Evolutionary conservation across 1,140 invertebrate genomes (phyloP), one percentile per base, ranked within the genome.

Genomic region (Euura saliciscinereae): DNA sequence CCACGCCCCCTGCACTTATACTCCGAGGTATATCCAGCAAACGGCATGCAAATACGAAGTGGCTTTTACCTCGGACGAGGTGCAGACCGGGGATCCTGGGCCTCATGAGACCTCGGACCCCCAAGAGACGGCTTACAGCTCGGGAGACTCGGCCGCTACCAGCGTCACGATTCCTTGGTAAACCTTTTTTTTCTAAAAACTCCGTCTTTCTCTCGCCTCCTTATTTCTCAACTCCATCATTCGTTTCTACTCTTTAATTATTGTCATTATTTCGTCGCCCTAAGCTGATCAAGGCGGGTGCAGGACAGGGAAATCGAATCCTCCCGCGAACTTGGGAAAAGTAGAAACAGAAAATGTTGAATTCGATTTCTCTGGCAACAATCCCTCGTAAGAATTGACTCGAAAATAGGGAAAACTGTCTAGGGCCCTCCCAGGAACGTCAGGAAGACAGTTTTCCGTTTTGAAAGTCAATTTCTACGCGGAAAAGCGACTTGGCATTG

Each of bases 41-140:
- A 83, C 81, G 76, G 79, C 82, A 85, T 86, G 83, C 84, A 86
- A 84, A 86, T 84, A 86, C 77, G 79, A 75, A 42, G 68, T n/a
- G 44, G 70, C 70, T 71, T 42, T 45, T 65, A 65, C 6, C 66
- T 64, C 59, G 43, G 4, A 67, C 68, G 69, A 65, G 64, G 45
- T 69, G 44, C 67, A 64, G 67, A 67, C 42, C 44, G 6, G 68
- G 69, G 71, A 69, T 73, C 70, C 73, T 13, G 66, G 69, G 68
- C 69, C 76, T 73, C 74, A 71, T 78, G 77, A 75, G 72, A 76
- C 73, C 70, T 65, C 46, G 59, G 71, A 71, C 68, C 65, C 13
- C 8, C 51, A 59, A n/a, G 8, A 59, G 8, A n/a, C 51, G 10
- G 28, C 28, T 28, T 65, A 65, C 46, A 66, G 59, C 65, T 42